Evolutionary conservation across 2,113 vertebrate species (phyloP).

Genomic region (Rhineura floridana): DNA sequence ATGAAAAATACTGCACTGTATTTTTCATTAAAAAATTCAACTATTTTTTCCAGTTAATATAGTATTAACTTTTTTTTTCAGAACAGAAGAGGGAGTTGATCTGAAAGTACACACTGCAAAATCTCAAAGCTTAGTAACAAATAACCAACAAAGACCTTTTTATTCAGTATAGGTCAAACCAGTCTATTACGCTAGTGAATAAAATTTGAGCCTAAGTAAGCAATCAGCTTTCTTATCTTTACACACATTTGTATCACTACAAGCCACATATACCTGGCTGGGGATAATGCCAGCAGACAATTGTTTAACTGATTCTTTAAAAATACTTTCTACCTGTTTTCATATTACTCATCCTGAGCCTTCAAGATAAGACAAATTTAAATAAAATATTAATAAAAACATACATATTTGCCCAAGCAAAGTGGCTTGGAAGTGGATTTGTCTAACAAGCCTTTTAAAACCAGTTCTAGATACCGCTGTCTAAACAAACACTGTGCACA

Average conservation of each 20-base stretch:
- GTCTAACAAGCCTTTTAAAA: background rate
- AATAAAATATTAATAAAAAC: background rate
- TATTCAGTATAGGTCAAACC: background rate
- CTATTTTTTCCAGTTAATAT: background rate
- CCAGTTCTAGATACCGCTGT: background rate
- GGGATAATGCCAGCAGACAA: background rate
- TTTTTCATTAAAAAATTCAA: background rate
- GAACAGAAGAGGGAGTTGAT: background rate
- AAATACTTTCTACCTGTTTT: background rate
- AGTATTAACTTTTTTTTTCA: background rate
- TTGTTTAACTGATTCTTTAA: background rate
- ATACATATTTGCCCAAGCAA: background rate
- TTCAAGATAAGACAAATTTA: background rate
- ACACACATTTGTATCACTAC: background rate
- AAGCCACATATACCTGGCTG: background rate
- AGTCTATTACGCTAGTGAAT: background rate
- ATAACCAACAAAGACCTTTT: background rate
- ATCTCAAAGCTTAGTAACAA: constrained; percentile 6
- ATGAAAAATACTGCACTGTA: background rate
- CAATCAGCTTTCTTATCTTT: background rate
- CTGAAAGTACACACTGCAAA: background rate
- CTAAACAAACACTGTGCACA: background rate
- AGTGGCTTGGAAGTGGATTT: background rate
- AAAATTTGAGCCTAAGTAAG: background rate
- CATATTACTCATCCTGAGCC: background rate